phyloP scores from a whole-genome alignment of 2,888 invertebrate species.

The Rhyacophila evoluta region DNA sequence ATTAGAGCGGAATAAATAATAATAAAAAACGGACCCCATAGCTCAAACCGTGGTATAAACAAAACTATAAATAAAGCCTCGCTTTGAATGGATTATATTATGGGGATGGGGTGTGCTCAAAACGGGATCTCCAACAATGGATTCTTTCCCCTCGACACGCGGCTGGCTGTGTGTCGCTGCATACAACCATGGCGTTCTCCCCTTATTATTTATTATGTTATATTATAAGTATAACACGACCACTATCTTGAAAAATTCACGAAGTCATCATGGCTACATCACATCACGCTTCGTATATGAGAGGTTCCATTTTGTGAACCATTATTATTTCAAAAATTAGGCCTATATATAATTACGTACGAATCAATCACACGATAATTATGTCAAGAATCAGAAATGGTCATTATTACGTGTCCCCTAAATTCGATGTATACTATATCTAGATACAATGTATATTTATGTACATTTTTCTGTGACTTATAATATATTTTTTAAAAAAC shows the following conservation, averaged over 20 bases:
- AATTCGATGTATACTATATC: too few species aligned
- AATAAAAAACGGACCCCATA: neutral
- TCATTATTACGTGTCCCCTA: too few species aligned
- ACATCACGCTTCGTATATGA: conserved; percentile 5
- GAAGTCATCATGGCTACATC: neutral
- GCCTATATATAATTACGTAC: too few species aligned
- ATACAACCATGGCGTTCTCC: neutral
- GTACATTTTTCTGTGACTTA: too few species aligned
- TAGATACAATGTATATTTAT: too few species aligned
- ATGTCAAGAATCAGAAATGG: too few species aligned
- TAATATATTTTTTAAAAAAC: too few species aligned
- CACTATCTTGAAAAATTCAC: conserved; percentile 8
- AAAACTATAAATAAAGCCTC: neutral
- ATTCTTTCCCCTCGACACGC: neutral
- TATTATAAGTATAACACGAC: neutral
- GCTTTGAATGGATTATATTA: neutral
- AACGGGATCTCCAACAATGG: neutral
- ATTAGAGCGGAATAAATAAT: neutral
- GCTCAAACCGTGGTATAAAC: neutral
- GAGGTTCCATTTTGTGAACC: neutral
- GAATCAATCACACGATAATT: too few species aligned
- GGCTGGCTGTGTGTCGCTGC: neutral
- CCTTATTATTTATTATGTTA: conserved; percentile 6
- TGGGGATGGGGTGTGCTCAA: neutral
- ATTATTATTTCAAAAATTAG: too few species aligned